Evolutionary conservation across 2,888 invertebrate genomes (phyloP).

Genomic region (Leptodirus hochenwartii): DNA sequence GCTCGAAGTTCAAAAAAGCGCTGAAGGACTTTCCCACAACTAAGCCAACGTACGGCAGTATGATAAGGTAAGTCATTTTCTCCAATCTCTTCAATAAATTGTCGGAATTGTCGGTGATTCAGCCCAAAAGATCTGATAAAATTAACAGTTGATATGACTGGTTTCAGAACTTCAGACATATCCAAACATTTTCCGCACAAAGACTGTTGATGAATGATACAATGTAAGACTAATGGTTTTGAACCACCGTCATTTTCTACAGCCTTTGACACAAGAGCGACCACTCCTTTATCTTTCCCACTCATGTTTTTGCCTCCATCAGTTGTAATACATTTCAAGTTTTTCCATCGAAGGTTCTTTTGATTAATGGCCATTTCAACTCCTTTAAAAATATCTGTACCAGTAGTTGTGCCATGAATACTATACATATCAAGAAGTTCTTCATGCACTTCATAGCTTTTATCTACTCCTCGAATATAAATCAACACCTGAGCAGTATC

Average conservation of each 20-base stretch:
- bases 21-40: conserved; percentile 7
- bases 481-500: conserved; percentile 15
- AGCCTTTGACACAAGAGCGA: conserved; percentile 2
- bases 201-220: conserved; percentile 18
- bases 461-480: conserved; percentile 7
- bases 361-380: conserved; percentile 4
- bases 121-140: conserved; percentile 15
- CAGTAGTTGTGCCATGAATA: conserved; percentile 13
- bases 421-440: conserved; percentile 12
- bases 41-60: conserved; percentile 9
- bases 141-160: conserved; percentile 18
- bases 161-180: conserved; percentile 18
- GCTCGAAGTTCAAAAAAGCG: conserved; percentile 5
- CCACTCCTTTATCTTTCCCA: no score
- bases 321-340: no score
- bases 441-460: conserved; percentile 12
- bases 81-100: conserved; percentile 16
- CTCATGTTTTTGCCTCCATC: no score
- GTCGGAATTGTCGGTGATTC: conserved; percentile 13
- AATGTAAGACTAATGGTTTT: conserved; percentile 18
- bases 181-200: conserved; percentile 20
- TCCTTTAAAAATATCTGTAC: conserved; percentile 9
- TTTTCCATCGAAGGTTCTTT: conserved; percentile 5
- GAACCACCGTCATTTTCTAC: conserved; percentile 15
- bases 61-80: conserved; percentile 9